Evolutionary conservation across 2,888 invertebrate genomes (phyloP), one percentile per base, ranked within the genome.

Genomic region (Amorpha juglandis): DNA sequence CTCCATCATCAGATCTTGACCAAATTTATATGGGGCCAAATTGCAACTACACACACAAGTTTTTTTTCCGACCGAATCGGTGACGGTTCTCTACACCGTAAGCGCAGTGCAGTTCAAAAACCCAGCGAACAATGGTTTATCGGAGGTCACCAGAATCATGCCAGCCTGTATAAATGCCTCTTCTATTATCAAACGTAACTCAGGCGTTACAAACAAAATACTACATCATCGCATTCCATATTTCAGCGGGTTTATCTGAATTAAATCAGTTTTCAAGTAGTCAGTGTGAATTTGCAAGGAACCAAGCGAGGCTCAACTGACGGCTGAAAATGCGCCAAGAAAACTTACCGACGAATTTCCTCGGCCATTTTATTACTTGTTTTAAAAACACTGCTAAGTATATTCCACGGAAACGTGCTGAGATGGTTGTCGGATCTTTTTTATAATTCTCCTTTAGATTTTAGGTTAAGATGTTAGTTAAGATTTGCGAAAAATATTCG

Each of bases 311-410:
- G 69, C 66, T 69, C 68, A 74, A 63, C 63, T 77, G 80, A 78
- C 77, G 72, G 71, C 78, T 80, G 80, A 77, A 71, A 74, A 73
- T 68, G 71, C 70, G 80, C 79, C 80, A 80, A 58, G 80, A 77
- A 71, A 74, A 74, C 68, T 70, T 69, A 79, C 79, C 80, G 78
- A 80, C 77, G 80, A 80, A 78, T 74, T 80, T 77, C 67, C 68
- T 64, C 42, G 52, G 51, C 62, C 51, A 63, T 63, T 63, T 62
- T 63, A 62, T 66, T 51, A 62, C 62, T 52, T 66, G 62, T 63
- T 35, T 63, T 35, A 63, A 63, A 63, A 50, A 63, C 19, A 63
- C 19, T 63, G 38, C 50, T 48, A 33, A 62, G 62, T 62, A 45
- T 45, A 42, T 35, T 47, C 33, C 58, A 19, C 16, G 58, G 42